Conservation (phyloP, 2,113 vertebrate species). For the Riparia riparia region DNA sequence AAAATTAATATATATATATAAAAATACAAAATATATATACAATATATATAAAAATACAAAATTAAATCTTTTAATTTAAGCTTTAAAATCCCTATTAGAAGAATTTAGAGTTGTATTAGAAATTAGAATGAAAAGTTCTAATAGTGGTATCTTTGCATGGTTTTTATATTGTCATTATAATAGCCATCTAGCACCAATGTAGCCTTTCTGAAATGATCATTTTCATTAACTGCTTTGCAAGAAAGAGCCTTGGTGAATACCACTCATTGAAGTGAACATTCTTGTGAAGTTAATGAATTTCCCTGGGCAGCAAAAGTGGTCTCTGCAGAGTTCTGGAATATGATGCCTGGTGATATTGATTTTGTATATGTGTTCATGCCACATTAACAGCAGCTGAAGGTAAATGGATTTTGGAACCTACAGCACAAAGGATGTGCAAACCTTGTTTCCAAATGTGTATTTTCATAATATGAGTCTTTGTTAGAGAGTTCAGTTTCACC, state of each 20-base stretch:
- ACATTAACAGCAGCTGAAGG: neutral
- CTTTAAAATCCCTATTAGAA: neutral
- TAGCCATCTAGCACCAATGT: neutral
- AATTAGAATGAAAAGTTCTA: neutral
- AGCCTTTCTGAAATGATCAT: neutral
- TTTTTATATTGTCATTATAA: neutral
- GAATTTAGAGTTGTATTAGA: neutral
- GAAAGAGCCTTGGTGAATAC: neutral
- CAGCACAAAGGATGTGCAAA: neutral
- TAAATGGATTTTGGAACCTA: neutral
- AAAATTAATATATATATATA: too few relatives aligned
- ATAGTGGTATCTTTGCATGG: too few relatives aligned
- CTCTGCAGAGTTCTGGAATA: neutral
- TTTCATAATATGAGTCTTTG: neutral
- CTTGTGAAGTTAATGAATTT: neutral
- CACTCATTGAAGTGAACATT: neutral
- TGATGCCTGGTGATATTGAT: neutral
- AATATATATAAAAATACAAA: too few relatives aligned
- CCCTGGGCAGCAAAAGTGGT: neutral
- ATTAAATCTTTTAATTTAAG: neutral
- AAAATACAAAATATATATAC: too few relatives aligned
- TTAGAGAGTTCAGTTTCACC: neutral
- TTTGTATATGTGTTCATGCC: neutral
- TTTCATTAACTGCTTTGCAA: neutral
- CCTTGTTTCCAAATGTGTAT: neutral